Evolutionary conservation across 2,888 invertebrate species (phyloP).

Genomic region (Euproctis similis): DNA sequence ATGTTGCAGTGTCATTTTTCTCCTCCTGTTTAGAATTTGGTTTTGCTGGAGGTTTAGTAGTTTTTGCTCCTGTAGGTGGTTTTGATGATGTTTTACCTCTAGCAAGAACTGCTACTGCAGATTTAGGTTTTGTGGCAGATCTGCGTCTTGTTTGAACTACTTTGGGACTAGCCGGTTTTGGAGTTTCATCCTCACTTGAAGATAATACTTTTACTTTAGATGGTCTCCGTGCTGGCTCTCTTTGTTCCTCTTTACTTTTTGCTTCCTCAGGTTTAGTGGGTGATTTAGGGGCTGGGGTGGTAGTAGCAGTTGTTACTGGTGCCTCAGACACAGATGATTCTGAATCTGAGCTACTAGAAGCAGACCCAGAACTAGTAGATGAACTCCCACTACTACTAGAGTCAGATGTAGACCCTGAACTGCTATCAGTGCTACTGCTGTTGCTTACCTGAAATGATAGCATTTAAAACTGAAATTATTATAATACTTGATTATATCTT

Average conservation of each 20-base stretch:
- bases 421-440: conserved; percentile 77
- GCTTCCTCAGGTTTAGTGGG: conserved; percentile 53
- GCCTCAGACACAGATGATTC: conserved; percentile 78
- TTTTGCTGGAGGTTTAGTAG: conserved; percentile 57
- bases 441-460: conserved; percentile 56
- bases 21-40: conserved; percentile 47
- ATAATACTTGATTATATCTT: too few species aligned
- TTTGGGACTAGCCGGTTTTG: conserved; percentile 55
- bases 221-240: conserved; percentile 33
- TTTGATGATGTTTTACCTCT: conserved; percentile 60
- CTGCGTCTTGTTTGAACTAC: conserved; percentile 63
- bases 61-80: conserved; percentile 53
- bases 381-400: conserved; percentile 82
- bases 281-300: conserved; percentile 44
- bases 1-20: conserved; percentile 37
- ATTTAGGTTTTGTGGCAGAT: conserved; percentile 77
- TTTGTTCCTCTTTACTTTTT: conserved; percentile 53
- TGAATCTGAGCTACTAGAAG: conserved; percentile 81
- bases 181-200: conserved; percentile 78
- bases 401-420: conserved; percentile 80
- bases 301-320: conserved; percentile 30
- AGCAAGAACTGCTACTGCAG: conserved; percentile 77
- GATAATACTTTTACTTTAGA: conserved; percentile 67
- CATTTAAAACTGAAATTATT: too few species aligned
- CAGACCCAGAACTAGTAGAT: conserved; percentile 81